Base-by-base conservation (phyloP, 2,113 vertebrate species). In the Carollia perspicillata region DNA sequence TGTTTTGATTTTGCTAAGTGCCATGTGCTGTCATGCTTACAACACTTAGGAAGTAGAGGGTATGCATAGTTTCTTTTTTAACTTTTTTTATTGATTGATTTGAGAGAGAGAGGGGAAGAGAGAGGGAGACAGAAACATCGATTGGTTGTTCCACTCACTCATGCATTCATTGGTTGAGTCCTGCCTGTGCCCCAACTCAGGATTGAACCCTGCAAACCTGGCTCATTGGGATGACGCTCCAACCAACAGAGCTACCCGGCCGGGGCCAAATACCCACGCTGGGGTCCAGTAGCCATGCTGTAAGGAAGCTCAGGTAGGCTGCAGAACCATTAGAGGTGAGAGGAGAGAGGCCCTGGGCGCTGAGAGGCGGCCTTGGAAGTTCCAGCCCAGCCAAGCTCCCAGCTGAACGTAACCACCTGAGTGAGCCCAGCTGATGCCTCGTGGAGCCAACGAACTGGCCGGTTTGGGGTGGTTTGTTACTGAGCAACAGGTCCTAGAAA, bases 251-350 rank as follows among this genome's bases (percentile, higher is more conserved):
- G 60, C 60, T 30, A 63, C 28, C 28, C 28, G 12, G 60, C 60
- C 60, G 30, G 60, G 60, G 28, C 60, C 30, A 74, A 74, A 44
- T 17, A 28, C 37, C 33, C 47, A 47, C 2, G 42, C 55, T 49
- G 28, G 26, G 55, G 58, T 49, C 37, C 33, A 90, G 71, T 13
- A 0, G 2, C 84, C 13, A 8, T 1, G 44, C 58, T 26, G 47
- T 28, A 20, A 5, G 66, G 85, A 85, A 68, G 58, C 75, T 60
- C 58, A 8, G 23, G 33, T 9, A 22, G 84, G 75, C 13, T 9
- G 16, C 28, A 65, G 60, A 35, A 58, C 5, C 18, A 13, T 18
- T 9, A 28, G 49, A 20, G 35, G 16, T 20, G 6, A 0, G 0
- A 35, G 40, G 68, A 55, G 47, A 42, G 20, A 30, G 17, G 22